Evolutionary conservation across 2,888 invertebrate genomes (phyloP).

Genomic region (Alloplasta piceator): DNA sequence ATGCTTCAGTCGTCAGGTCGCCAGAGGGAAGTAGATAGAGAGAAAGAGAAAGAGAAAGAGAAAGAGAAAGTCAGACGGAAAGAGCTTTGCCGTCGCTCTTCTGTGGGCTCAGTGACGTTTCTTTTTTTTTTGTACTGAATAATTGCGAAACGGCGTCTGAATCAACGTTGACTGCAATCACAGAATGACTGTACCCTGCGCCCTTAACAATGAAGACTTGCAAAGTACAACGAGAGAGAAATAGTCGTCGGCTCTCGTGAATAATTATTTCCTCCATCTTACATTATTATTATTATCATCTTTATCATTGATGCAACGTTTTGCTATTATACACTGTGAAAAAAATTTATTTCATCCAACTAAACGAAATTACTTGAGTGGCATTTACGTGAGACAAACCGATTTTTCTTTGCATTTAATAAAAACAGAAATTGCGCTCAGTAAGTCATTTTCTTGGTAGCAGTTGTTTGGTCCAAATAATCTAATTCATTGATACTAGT

Average conservation of each 20-base stretch:
- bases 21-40: not conserved
- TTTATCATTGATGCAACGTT: not conserved
- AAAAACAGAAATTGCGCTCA: no score
- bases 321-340: no score
- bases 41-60: constrained; percentile 8
- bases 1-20: constrained; percentile 28
- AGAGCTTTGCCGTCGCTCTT: no score
- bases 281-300: not conserved
- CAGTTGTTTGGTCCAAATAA: no score
- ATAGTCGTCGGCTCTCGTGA: not conserved
- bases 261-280: constrained; percentile 1
- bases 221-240: not conserved
- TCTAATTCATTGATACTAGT: no score
- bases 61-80: constrained; percentile 1
- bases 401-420: no score
- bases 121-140: constrained; percentile 30
- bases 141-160: constrained; percentile 36
- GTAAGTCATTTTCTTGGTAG: no score
- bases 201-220: constrained; percentile 7
- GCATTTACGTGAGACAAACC: no score
- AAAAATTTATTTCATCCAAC: no score
- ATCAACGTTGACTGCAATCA: constrained; percentile 31
- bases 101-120: not conserved
- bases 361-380: no score
- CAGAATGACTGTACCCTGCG: not conserved